These are phyloP conservation scores for Drosophila saltans DNA, from an alignment of 1,140 invertebrate genomes.

Conservation along the genomic window DNA sequence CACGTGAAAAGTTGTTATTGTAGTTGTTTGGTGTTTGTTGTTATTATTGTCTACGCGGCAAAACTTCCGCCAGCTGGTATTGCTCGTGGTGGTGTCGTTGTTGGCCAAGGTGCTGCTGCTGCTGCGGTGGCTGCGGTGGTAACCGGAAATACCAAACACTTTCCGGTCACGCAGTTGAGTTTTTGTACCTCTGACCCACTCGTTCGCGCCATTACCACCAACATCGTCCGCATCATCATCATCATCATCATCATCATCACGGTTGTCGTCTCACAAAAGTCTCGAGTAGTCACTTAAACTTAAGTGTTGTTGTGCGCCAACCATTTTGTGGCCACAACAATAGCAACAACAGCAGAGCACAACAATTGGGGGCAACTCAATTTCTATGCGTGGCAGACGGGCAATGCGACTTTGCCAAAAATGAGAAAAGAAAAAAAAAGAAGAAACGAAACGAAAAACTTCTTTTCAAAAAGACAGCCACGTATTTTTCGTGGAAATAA, in stretches of 20 bases:
- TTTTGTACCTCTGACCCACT: slow-evolving; percentile 28
- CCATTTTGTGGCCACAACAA: slow-evolving; percentile 73
- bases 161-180: slow-evolving; percentile 74
- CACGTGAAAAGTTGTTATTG: slow-evolving; percentile 29
- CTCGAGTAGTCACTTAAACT: slow-evolving; percentile 76
- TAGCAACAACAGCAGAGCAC: slow-evolving; percentile 40
- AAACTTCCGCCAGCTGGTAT: slow-evolving; percentile 52
- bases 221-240: neutral
- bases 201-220: neutral
- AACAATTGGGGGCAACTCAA: slow-evolving; percentile 66
- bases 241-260: neutral
- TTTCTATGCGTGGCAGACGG: slow-evolving; percentile 64
- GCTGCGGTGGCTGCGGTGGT: slow-evolving; percentile 56
- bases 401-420: slow-evolving; percentile 39
- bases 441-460: slow-evolving; percentile 20
- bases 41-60: slow-evolving; percentile 60
- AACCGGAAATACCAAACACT: slow-evolving; percentile 73
- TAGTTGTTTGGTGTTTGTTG: slow-evolving; percentile 4
- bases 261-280: slow-evolving; percentile 40
- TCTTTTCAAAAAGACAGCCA: slow-evolving; percentile 29
- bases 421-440: slow-evolving; percentile 1
- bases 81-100: neutral
- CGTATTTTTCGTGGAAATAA: slow-evolving; percentile 41
- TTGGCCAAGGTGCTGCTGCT: slow-evolving; percentile 35
- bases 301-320: slow-evolving; percentile 76